These are phyloP conservation scores for Sinella curviseta DNA, from an alignment of 1,140 invertebrate species.

Conservation along the genomic window DNA sequence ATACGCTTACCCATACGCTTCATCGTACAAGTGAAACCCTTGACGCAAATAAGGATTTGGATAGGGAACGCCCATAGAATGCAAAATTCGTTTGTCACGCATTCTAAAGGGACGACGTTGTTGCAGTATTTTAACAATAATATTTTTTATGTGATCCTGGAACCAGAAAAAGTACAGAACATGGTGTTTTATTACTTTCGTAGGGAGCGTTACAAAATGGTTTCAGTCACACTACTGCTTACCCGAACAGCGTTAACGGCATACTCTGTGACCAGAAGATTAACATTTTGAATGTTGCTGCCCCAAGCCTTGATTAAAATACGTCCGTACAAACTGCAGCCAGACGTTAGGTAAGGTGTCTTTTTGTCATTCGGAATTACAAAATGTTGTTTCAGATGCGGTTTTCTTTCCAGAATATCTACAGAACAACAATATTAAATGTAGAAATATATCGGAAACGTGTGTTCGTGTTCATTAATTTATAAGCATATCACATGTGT, in stretches of 20 bases:
- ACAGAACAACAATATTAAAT: background rate
- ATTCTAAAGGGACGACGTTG: slow-evolving; percentile 22
- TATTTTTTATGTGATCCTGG: slow-evolving; percentile 5
- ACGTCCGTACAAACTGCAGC: background rate
- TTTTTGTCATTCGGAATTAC: background rate
- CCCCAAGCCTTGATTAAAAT: slow-evolving; percentile 1
- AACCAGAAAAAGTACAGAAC: background rate
- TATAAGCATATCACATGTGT: too few relatives aligned
- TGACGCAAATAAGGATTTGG: slow-evolving; percentile 26
- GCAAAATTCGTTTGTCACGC: slow-evolving; percentile 1
- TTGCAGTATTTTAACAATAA: slow-evolving; percentile 5
- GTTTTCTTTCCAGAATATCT: slow-evolving; percentile 12
- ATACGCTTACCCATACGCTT: background rate
- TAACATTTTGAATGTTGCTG: background rate
- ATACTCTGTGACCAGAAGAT: background rate
- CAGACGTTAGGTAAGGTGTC: background rate
- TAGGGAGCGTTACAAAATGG: too few relatives aligned
- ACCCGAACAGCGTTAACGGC: background rate
- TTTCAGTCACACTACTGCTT: too few relatives aligned
- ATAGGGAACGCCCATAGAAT: slow-evolving; percentile 19
- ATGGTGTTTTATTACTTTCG: too few relatives aligned
- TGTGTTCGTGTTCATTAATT: background rate
- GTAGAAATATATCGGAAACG: background rate
- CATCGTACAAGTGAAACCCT: slow-evolving; percentile 8
- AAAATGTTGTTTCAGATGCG: slow-evolving; percentile 18